Evolutionary conservation across 2,888 invertebrate genomes (phyloP), one percentile per base, ranked within the genome.

Genomic region (Pemphredon lugubris): DNA sequence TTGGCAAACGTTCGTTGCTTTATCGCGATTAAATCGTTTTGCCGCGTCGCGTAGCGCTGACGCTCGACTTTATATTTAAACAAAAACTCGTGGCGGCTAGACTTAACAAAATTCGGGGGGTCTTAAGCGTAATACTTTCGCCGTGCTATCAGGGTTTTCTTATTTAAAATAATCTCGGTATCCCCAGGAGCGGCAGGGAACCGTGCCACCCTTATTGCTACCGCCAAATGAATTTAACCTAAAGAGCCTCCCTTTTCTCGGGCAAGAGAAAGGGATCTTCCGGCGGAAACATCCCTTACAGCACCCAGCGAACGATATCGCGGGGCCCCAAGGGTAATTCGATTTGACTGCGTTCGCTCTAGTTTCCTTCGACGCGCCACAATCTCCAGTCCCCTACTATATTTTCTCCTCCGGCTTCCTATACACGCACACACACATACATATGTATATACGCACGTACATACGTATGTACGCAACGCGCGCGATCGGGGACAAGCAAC

Each of bases 311-410:
- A 65, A 73, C 78, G 72, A 70, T 61, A 77, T 77, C 69, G 73
- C 76, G 72, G 70, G 75, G 67, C 74, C 82, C 80, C 77, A 77
- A 81, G 82, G 82, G 82, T 86, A 85, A 86, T 86, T 86, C 79
- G 82, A 85, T 84, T 86, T 83, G 81, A 79, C 82, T 77, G 76
- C 79, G 77, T 79, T 84, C 83, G 69, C 79, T 83, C 83, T 73
- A 77, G 77, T 80, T 75, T 75, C 69, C 60, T 72, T 61, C 77
- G 71, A 79, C 60, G 81, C 68, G 77, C 63, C 83, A 59, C 73
- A 64, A 73, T 59, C 69, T 55, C 57, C 59, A 55, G 61, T 73
- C 40, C 55, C 66, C 72, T 57, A 57, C 69, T 59, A 61, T 59
- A 58, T 75, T 66, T 69, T 68, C 77, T 26, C 21, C 32, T 26